Conservation (phyloP, 2,113 vertebrate species). For the Hypomesus transpacificus region DNA sequence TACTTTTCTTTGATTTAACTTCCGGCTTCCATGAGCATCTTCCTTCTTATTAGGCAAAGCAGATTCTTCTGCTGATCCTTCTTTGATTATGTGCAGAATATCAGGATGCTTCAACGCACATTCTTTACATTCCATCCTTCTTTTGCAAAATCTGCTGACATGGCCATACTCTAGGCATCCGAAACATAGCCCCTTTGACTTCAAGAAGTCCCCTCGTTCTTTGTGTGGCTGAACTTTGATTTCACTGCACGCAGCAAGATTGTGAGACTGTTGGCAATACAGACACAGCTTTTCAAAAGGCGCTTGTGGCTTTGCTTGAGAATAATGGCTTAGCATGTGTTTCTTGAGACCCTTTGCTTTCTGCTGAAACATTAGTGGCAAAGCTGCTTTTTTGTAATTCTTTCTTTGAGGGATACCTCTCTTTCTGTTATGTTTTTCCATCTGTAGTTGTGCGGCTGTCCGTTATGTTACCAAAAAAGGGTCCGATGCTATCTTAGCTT, state of each 20-base stretch:
- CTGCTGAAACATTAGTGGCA: not conserved
- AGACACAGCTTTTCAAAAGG: not conserved
- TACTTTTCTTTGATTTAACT: constrained; percentile 14
- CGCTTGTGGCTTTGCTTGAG: not conserved
- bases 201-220: too few relatives aligned
- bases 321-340: not conserved
- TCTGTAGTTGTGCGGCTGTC: not conserved
- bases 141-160: not conserved
- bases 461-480: not conserved
- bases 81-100: not conserved
- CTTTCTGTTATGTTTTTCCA: not conserved
- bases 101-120: constrained; percentile 5
- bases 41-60: constrained; percentile 1
- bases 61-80: not conserved
- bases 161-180: not conserved
- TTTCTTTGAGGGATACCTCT: too few relatives aligned
- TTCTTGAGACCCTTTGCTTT: not conserved
- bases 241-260: too few relatives aligned
- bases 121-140: constrained; percentile 5
- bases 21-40: not conserved
- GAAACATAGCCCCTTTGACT: too few relatives aligned
- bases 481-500: not conserved
- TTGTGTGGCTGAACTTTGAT: too few relatives aligned
- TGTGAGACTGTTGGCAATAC: too few relatives aligned
- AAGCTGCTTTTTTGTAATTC: not conserved